Evolutionary conservation across 1,140 invertebrate species (phyloP).

Genomic region (Drosophila setifemur): DNA sequence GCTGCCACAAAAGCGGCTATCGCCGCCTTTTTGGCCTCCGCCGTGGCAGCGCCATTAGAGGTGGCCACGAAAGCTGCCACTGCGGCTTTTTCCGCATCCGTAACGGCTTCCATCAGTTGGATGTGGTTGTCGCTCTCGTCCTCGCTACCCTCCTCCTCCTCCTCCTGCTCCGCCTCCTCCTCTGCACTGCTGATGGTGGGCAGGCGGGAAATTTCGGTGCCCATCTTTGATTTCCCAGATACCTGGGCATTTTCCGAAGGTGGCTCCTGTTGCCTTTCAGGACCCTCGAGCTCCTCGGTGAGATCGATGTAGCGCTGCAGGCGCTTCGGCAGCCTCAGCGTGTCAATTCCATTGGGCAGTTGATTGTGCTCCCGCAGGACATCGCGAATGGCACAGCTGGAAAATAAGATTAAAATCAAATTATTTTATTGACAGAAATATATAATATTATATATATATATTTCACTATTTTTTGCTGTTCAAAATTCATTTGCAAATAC

Average conservation of each 20-base stretch:
- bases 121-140: constrained; percentile 64
- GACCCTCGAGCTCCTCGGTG: constrained; percentile 85
- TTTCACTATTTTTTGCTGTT: too few species aligned
- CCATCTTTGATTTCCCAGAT: not conserved
- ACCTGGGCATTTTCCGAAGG: not conserved
- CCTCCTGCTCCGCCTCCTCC: constrained; percentile 21
- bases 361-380: constrained; percentile 86
- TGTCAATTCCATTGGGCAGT: constrained; percentile 88
- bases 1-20: constrained; percentile 47
- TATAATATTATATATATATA: not conserved
- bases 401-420: too few species aligned
- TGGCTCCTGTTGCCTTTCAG: not conserved
- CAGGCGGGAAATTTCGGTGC: constrained; percentile 32
- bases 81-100: constrained; percentile 64
- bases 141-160: constrained; percentile 43
- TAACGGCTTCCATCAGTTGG: constrained; percentile 60
- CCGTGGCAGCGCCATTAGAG: constrained; percentile 40
- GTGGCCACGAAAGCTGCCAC: constrained; percentile 60
- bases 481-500: not conserved
- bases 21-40: constrained; percentile 56
- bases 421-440: too few species aligned
- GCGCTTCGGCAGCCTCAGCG: constrained; percentile 85
- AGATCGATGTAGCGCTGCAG: constrained; percentile 89
- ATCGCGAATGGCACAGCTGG: constrained; percentile 87
- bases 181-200: constrained; percentile 59